Conservation (phyloP, 2,113 vertebrate genomes). For the Chaetura pelagica region DNA sequence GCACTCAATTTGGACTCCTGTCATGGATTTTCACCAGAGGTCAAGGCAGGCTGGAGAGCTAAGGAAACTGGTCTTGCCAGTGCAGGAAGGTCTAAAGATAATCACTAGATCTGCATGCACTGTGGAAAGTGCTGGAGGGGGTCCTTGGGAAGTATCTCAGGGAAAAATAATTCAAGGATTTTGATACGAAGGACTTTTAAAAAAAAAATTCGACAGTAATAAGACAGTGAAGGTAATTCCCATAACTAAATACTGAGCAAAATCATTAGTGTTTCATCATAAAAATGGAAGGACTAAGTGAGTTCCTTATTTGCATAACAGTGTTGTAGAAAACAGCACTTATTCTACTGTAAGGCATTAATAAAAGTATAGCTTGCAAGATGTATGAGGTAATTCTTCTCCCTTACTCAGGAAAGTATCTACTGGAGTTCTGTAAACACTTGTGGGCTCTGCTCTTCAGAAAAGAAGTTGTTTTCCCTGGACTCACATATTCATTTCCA, state of each 20-base stretch:
- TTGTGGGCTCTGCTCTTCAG: background rate
- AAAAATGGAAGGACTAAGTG: background rate
- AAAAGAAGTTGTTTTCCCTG: background rate
- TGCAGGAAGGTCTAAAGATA: background rate
- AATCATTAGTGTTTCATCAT: background rate
- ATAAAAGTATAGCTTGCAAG: background rate
- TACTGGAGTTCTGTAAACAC: background rate
- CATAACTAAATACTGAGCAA: background rate
- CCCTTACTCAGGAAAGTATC: background rate
- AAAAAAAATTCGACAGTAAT: background rate
- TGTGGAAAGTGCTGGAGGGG: background rate
- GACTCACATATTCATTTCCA: background rate
- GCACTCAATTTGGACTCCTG: background rate
- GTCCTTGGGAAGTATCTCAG: background rate
- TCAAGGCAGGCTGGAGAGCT: background rate
- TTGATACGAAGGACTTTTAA: background rate
- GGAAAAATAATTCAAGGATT: background rate
- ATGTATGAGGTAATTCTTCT: background rate
- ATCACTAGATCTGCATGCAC: fast-evolving
- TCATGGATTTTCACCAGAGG: background rate
- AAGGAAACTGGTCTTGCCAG: background rate
- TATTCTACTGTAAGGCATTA: background rate
- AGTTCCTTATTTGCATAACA: background rate
- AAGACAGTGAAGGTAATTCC: background rate
- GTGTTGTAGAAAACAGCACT: background rate